phyloP scores from a whole-genome alignment of 2,888 invertebrate genomes.

The Griposia aprilina region DNA sequence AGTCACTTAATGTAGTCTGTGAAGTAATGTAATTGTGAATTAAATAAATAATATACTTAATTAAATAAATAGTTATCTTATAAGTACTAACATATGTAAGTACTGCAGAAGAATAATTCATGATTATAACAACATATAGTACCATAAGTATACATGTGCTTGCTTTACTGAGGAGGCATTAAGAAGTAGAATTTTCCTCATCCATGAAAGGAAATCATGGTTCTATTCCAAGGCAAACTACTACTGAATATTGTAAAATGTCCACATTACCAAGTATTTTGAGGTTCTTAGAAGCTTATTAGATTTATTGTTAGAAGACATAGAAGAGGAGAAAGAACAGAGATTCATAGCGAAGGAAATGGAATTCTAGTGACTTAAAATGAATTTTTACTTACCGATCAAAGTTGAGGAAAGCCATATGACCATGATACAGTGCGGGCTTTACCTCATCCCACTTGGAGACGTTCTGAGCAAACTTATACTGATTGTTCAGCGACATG shows the following conservation, averaged over 20 bases:
- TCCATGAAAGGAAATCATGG: background rate
- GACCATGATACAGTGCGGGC: conserved; percentile 99
- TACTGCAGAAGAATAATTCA: conserved; percentile 2
- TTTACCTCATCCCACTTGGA: conserved; percentile 97
- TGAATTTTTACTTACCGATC: conserved; percentile 92
- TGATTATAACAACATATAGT: background rate
- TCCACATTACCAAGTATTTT: background rate
- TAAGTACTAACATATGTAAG: background rate
- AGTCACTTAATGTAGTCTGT: background rate
- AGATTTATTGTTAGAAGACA: background rate
- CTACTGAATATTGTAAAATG: background rate
- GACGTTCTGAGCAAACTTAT: conserved; percentile 96
- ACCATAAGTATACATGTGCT: background rate
- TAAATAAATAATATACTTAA: background rate
- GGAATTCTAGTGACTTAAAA: background rate
- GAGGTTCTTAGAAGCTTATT: too few species aligned
- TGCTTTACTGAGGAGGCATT: background rate
- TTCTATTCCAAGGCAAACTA: background rate
- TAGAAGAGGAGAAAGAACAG: background rate
- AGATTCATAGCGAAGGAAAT: background rate
- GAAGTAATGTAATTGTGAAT: background rate
- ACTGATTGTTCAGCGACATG: conserved; percentile 97
- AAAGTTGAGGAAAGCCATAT: conserved; percentile 99
- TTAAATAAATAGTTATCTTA: background rate
- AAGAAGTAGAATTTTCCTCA: background rate